Evolutionary conservation across 53 echinoderm and acorn worm genomes (phyloP).

Genomic region (Henricia sp.): DNA sequence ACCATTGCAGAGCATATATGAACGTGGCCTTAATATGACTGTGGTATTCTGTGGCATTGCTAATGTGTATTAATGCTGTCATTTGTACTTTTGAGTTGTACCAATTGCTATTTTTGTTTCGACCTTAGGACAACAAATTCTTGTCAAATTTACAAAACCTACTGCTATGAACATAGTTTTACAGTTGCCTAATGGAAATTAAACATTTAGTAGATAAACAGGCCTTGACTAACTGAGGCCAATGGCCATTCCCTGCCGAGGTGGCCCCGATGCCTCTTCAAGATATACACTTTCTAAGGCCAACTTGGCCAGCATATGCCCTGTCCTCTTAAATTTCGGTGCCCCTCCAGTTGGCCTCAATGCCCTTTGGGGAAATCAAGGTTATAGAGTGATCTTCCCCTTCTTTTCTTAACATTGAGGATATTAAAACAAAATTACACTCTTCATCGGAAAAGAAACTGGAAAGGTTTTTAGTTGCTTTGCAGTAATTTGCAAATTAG

Average conservation of each 20-base stretch:
- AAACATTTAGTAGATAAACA: not conserved
- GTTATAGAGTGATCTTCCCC: too few relatives aligned
- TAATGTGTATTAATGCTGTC: not conserved
- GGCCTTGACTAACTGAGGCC: not conserved
- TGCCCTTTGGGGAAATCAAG: too few relatives aligned
- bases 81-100: not conserved
- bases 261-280: too few relatives aligned
- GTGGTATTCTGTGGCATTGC: not conserved
- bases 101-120: conserved; percentile 5
- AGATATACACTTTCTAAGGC: too few relatives aligned
- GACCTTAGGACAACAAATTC: conserved; percentile 19
- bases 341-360: too few relatives aligned
- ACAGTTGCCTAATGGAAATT: not conserved
- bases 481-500: too few relatives aligned
- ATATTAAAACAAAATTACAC: too few relatives aligned
- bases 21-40: not conserved
- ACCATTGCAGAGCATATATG: not conserved
- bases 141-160: not conserved
- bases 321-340: too few relatives aligned
- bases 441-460: too few relatives aligned
- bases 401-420: too few relatives aligned
- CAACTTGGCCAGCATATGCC: too few relatives aligned
- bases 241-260: not conserved
- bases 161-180: not conserved
- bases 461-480: too few relatives aligned